These are phyloP conservation scores for Salvelinus fontinalis DNA, from an alignment of 2,113 vertebrate genomes.

Conservation along the genomic window DNA sequence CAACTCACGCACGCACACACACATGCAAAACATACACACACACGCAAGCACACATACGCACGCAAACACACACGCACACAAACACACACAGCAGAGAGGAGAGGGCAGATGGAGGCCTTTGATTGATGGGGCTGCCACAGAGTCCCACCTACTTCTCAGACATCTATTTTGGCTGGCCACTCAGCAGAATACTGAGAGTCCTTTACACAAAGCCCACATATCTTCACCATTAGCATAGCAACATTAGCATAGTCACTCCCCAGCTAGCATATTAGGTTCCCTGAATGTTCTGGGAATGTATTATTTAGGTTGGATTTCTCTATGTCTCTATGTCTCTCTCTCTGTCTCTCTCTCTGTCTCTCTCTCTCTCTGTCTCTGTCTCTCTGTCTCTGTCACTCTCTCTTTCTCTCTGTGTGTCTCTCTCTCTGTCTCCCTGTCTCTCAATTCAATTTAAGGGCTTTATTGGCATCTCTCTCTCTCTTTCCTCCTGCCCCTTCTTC, in stretches of 20 bases:
- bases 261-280: too few species aligned
- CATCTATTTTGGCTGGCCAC: background rate
- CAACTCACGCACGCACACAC: background rate
- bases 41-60: background rate
- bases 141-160: background rate
- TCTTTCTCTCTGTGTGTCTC: too few species aligned
- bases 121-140: background rate
- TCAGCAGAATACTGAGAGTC: background rate
- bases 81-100: background rate
- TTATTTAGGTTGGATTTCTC: too few species aligned
- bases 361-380: too few species aligned
- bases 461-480: too few species aligned
- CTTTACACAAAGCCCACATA: background rate
- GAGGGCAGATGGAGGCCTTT: background rate
- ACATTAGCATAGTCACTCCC: background rate
- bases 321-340: background rate
- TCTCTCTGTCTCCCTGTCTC: too few species aligned
- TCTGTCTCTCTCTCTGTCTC: background rate
- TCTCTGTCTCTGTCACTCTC: too few species aligned
- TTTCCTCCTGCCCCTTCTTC: too few species aligned
- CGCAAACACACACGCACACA: background rate
- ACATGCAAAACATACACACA: background rate
- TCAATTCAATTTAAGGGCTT: too few species aligned
- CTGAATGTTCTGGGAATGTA: too few species aligned
- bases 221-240: background rate